Evolutionary conservation across 64 coral and sea anemone species (phyloP).

Genomic region (Montipora capricornis): DNA sequence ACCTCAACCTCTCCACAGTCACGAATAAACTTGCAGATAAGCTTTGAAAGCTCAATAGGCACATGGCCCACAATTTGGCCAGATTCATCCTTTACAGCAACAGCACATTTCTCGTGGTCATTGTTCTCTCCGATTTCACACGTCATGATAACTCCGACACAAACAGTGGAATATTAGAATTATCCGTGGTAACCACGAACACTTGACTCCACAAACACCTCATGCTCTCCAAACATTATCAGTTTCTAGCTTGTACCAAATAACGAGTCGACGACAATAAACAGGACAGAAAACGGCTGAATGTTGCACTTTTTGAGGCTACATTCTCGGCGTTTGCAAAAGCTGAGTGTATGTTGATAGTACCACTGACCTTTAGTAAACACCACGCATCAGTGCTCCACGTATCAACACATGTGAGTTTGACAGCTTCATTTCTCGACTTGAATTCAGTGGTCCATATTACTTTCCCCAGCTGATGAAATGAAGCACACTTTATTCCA

Average conservation of each 20-base stretch:
- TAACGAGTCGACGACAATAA: not conserved
- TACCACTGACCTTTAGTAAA: not conserved
- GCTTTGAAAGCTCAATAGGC: not conserved
- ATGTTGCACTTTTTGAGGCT: not conserved
- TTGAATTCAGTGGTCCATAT: conserved; percentile 29
- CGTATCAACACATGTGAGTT: conserved; percentile 56
- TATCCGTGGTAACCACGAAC: conserved; percentile 66
- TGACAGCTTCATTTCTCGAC: conserved; percentile 60
- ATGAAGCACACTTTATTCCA: not conserved
- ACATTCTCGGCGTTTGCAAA: too few species aligned
- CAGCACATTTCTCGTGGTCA: not conserved
- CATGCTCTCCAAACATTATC: not conserved
- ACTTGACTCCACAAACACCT: not conserved
- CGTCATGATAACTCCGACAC: not conserved
- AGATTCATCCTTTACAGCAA: not conserved
- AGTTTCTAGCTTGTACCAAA: not conserved
- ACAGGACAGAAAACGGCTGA: not conserved
- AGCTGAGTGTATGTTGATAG: not conserved
- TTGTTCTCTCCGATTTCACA: not conserved
- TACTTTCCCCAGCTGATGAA: not conserved
- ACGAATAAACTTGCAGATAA: not conserved
- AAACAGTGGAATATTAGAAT: not conserved
- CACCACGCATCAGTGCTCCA: conserved; percentile 44
- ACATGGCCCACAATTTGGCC: not conserved
- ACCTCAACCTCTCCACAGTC: not conserved